Evolutionary conservation across 2,113 vertebrate species (phyloP).

Genomic region (Dascyllus trimaculatus): DNA sequence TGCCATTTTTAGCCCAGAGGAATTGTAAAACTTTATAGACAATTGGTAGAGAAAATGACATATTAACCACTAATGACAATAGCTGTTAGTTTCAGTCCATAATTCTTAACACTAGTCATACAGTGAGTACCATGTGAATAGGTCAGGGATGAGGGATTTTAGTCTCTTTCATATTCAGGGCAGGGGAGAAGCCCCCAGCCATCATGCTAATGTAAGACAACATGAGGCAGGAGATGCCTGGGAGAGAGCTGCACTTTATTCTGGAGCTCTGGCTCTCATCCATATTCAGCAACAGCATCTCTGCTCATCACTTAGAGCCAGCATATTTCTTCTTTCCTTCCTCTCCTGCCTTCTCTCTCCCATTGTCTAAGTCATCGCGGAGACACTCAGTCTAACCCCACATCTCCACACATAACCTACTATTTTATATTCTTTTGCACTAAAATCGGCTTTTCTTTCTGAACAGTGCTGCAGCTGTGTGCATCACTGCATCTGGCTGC

Average conservation of each 20-base stretch:
- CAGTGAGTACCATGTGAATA: not conserved
- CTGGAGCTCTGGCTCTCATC: constrained; percentile 41
- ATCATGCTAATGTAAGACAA: constrained; percentile 36
- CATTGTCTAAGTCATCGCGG: not conserved
- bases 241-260: constrained; percentile 38
- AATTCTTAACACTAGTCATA: not conserved
- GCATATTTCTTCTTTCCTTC: constrained; percentile 9
- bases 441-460: no score
- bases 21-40: no score
- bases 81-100: not conserved
- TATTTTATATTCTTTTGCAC: not conserved
- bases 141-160: constrained; percentile 11
- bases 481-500: not conserved
- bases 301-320: constrained; percentile 4
- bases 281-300: constrained; percentile 49
- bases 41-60: no score
- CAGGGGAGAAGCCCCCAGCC: constrained; percentile 3
- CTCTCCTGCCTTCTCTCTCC: not conserved
- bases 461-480: not conserved
- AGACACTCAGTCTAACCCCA: not conserved
- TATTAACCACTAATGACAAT: no score
- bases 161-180: constrained; percentile 13
- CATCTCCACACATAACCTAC: not conserved
- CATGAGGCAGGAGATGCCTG: constrained; percentile 28
- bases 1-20: no score